Evolutionary conservation across 2,797 vertebrate genomes (phyloP).

Genomic region (Pteropus rufus): DNA sequence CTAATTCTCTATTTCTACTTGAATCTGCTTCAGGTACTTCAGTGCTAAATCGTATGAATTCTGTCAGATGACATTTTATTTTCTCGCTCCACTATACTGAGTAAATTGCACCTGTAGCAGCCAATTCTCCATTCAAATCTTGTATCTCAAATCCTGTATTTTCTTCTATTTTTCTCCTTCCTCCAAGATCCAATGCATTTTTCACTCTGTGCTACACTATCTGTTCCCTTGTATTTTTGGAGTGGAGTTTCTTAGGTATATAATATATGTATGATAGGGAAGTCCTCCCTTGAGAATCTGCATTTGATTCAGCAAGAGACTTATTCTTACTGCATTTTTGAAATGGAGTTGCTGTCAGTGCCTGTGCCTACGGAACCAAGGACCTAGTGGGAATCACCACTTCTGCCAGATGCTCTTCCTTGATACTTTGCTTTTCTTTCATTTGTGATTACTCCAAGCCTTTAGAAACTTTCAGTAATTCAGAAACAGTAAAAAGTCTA

Average conservation of each 20-base stretch:
- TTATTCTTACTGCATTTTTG: background rate
- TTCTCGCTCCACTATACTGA: background rate
- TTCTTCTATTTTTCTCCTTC: background rate
- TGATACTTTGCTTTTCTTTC: background rate
- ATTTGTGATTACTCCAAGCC: background rate
- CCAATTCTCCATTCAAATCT: background rate
- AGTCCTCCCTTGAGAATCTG: background rate
- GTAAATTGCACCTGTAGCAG: background rate
- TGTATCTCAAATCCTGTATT: background rate
- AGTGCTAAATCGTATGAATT: background rate
- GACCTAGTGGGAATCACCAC: background rate
- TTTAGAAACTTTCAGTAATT: background rate
- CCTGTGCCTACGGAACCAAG: background rate
- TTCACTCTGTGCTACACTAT: background rate
- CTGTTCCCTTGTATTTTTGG: background rate
- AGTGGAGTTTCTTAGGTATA: background rate
- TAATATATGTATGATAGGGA: background rate
- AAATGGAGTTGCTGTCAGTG: background rate
- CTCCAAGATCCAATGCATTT: background rate
- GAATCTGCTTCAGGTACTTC: background rate
- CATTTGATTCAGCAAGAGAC: background rate
- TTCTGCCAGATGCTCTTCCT: background rate
- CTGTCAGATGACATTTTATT: constrained; percentile 7
- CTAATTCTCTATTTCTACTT: background rate
- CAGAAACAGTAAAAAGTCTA: background rate